These are phyloP conservation scores for Sinocyclocheilus maitianheensis DNA, from an alignment of 2,113 vertebrate genomes.

Conservation along the genomic window DNA sequence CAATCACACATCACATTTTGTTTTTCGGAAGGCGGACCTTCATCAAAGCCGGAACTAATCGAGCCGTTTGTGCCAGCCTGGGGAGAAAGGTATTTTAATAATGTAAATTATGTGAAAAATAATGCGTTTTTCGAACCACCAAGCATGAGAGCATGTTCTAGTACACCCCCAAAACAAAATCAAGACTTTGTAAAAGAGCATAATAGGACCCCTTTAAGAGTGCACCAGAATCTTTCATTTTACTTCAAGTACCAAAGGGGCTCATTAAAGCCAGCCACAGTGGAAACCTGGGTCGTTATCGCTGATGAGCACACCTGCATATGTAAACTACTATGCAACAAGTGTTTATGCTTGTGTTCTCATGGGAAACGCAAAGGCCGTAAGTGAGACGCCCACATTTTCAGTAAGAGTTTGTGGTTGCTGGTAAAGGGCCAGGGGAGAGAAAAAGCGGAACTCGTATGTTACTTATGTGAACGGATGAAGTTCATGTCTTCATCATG, in stretches of 20 bases:
- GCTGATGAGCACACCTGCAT: slow-evolving; percentile 43
- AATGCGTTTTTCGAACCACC: too few species aligned
- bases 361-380: background rate
- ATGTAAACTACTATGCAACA: background rate
- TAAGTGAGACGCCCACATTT: background rate
- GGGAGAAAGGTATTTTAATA: too few species aligned
- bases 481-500: background rate
- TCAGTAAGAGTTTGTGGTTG: background rate
- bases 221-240: background rate
- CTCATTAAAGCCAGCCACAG: slow-evolving; percentile 15
- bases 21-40: too few species aligned
- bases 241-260: background rate
- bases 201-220: background rate
- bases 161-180: too few species aligned
- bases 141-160: too few species aligned
- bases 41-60: too few species aligned
- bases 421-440: background rate
- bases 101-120: too few species aligned
- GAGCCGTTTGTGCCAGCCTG: too few species aligned
- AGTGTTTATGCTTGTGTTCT: background rate
- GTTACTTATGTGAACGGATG: background rate
- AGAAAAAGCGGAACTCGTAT: background rate
- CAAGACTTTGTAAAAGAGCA: too few species aligned
- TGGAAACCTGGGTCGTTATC: background rate
- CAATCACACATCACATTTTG: too few species aligned